phyloP scores from a whole-genome alignment of 35 echinoderm and acorn worm species.

The Stichopus chloronotus region DNA sequence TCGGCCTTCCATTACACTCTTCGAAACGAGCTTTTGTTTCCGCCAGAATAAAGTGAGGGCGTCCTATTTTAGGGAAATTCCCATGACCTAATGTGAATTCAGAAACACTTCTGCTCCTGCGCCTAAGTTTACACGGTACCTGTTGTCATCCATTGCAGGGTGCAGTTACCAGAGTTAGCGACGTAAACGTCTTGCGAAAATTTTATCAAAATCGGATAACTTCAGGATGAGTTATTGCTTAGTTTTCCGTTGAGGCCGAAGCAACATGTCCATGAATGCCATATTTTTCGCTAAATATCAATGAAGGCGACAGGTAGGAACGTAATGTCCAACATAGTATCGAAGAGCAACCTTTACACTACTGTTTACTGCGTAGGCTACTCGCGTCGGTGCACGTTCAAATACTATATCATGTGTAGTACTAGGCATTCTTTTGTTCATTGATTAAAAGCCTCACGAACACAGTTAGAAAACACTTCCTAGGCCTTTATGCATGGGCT shows the following conservation, averaged over 20 bases:
- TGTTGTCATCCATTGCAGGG: neutral
- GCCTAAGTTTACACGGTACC: neutral
- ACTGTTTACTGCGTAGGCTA: neutral
- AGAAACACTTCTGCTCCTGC: neutral
- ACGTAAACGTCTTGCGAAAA: neutral
- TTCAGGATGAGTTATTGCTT: neutral
- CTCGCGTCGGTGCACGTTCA: neutral
- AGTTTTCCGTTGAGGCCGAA: neutral
- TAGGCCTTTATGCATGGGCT: too few relatives aligned
- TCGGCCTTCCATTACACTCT: too few relatives aligned
- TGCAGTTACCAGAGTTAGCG: neutral
- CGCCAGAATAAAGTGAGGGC: neutral
- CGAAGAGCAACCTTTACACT: neutral
- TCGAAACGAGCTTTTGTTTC: neutral
- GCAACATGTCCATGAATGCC: neutral
- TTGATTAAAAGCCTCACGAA: too few relatives aligned
- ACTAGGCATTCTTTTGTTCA: too few relatives aligned
- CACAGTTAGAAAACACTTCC: too few relatives aligned
- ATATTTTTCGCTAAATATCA: neutral
- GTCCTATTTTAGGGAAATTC: neutral
- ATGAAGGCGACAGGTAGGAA: neutral
- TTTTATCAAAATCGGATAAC: neutral
- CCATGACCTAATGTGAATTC: neutral
- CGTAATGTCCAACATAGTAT: neutral
- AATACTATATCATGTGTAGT: neutral